phyloP scores from a whole-genome alignment of 2,797 vertebrate species.

The Silurus lanzhouensis region DNA sequence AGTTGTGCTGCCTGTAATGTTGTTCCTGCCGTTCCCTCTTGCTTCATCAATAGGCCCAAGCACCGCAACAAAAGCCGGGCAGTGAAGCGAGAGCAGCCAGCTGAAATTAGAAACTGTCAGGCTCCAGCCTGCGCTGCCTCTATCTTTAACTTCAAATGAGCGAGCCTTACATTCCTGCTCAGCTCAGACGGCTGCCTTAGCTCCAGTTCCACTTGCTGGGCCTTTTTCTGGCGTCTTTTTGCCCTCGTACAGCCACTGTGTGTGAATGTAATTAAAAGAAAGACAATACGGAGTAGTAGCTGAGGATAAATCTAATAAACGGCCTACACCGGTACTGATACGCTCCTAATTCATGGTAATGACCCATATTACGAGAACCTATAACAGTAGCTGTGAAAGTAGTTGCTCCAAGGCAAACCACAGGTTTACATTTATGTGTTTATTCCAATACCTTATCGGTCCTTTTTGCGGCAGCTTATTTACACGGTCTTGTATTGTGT shows the following conservation, averaged over 20 bases:
- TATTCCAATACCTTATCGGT: neutral
- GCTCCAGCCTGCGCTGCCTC: slow-evolving; percentile 79
- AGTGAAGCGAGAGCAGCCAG: slow-evolving; percentile 57
- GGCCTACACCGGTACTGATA: slow-evolving; percentile 38
- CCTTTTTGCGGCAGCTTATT: neutral
- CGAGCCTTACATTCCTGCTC: slow-evolving; percentile 91
- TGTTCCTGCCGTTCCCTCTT: slow-evolving; percentile 13
- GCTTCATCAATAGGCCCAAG: slow-evolving; percentile 13
- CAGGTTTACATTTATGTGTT: neutral
- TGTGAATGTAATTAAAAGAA: slow-evolving; percentile 41
- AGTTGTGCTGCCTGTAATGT: slow-evolving; percentile 43
- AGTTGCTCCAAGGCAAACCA: neutral
- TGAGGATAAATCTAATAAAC: slow-evolving; percentile 34
- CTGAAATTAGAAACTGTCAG: slow-evolving; percentile 82
- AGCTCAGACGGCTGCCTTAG: slow-evolving; percentile 81
- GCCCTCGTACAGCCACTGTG: slow-evolving; percentile 37
- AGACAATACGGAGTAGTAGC: slow-evolving; percentile 13
- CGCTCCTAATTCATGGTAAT: slow-evolving; percentile 18
- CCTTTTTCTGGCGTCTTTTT: slow-evolving; percentile 65
- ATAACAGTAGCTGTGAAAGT: neutral
- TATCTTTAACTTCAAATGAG: slow-evolving; percentile 98
- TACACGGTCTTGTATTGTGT: neutral
- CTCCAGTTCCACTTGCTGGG: slow-evolving; percentile 80
- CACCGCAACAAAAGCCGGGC: slow-evolving; percentile 63
- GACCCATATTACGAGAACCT: slow-evolving; percentile 20